Percentiles rank a stretch among this genome's conserved stretches.
These are phyloP conservation scores for Agriopis aurantiaria DNA, from an alignment of 2,888 invertebrate genomes.

Conservation along the genomic window DNA sequence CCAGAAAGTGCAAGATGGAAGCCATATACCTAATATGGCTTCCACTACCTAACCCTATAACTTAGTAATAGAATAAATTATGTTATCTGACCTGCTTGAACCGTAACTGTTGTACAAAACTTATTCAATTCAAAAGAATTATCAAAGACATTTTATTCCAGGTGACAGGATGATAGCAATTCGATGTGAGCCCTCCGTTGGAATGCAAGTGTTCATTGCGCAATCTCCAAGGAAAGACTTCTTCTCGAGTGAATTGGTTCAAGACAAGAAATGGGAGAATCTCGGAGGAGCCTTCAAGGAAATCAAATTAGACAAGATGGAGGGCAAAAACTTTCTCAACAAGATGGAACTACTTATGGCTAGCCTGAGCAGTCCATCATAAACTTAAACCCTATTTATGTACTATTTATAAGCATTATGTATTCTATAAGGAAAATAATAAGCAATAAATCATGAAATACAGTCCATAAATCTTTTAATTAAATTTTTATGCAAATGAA, in stretches of 20 bases:
- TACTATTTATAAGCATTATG: slow-evolving; percentile 43
- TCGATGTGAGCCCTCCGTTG: slow-evolving; percentile 95
- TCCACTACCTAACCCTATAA: no score
- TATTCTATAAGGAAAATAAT: slow-evolving; percentile 49
- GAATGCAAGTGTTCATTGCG: slow-evolving; percentile 95
- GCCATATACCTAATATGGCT: no score
- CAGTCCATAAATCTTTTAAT: slow-evolving; percentile 53
- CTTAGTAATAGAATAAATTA: background rate
- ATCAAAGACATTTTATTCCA: slow-evolving; percentile 52
- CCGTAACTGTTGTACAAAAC: background rate
- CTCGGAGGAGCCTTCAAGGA: slow-evolving; percentile 97
- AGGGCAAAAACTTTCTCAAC: slow-evolving; percentile 97
- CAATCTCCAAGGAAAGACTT: slow-evolving; percentile 95
- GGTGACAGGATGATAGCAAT: slow-evolving; percentile 94
- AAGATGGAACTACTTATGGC: slow-evolving; percentile 99
- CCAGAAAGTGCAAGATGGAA: no score
- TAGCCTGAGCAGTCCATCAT: slow-evolving; percentile 91
- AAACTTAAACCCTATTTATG: slow-evolving; percentile 1
- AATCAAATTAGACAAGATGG: slow-evolving; percentile 96
- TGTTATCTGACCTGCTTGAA: background rate
- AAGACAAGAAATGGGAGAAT: slow-evolving; percentile 97
- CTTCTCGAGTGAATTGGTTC: slow-evolving; percentile 94
- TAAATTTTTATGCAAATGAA: slow-evolving; percentile 70
- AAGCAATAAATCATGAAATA: slow-evolving; percentile 40
- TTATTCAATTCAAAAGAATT: background rate